phyloP scores from a whole-genome alignment of 2,113 vertebrate species.

The Eubucco bourcierii region DNA sequence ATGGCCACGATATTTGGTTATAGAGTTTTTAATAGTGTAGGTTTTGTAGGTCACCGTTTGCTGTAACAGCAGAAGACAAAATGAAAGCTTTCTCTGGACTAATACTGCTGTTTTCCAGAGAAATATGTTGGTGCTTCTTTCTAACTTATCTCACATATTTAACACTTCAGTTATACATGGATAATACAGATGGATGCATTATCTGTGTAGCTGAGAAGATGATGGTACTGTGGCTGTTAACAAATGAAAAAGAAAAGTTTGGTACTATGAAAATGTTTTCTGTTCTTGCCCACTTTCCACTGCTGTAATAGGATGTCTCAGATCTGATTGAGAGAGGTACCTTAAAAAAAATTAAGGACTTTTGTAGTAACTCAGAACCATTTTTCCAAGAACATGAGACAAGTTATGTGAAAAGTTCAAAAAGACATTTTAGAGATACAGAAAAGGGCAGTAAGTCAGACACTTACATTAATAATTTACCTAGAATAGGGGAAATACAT shows the following conservation, averaged over 20 bases:
- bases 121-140: not conserved
- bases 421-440: not conserved
- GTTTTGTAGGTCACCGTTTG: not conserved
- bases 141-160: not conserved
- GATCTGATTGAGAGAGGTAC: not conserved
- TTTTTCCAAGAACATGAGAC: not conserved
- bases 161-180: not conserved
- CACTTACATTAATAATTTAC: not conserved
- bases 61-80: not conserved
- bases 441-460: not conserved
- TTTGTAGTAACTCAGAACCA: not conserved
- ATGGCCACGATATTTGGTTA: not conserved
- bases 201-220: not conserved
- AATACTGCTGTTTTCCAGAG: not conserved
- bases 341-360: not conserved
- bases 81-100: not conserved
- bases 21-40: not conserved
- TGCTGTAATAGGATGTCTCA: not conserved
- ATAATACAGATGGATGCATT: not conserved
- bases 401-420: not conserved
- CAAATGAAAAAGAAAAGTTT: not conserved
- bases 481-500: not conserved
- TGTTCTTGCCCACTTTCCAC: not conserved
- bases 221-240: not conserved
- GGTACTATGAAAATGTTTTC: not conserved